Base-by-base conservation (phyloP, 2,888 invertebrate genomes). In the Pollenia griseotomentosa region DNA sequence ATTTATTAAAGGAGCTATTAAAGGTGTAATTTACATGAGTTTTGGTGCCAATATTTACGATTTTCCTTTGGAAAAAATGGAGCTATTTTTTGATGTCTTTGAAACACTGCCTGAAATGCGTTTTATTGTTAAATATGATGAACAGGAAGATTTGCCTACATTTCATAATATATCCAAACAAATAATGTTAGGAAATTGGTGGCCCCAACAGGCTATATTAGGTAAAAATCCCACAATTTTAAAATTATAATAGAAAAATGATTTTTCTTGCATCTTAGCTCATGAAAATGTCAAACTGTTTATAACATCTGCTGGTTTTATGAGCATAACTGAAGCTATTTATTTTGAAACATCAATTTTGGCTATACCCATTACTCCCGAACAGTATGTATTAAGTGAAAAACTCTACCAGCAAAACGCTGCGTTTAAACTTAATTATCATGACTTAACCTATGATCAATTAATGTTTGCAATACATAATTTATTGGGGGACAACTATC, bases 271-370 rank as follows among this genome's bases (percentile, higher is more conserved):
- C 48, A n/a, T 89, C 90, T 53, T 89, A 94, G 94, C 94, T 2
- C 95, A 95, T 91, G 92, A 93, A 2, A 95, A 95, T 81, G 93
- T 95, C 1, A 94, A 94, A 88, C 90, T 94, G 0, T 95, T 95
- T 88, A 94, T 96, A 83, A 95, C 95, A 10, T 95, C 95, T 89
- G 95, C 95, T 44, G 95, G 95, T 0, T 92, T 95, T 65, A 93
- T 95, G 89, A 95, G 95, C 85, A 92, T 94, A 12, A 94, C 94
- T 86, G 95, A 95, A 90, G 93, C 95, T 0, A 93, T 95, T 40
- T 92, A 94, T 84, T 93, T 93, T 55, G 93, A 92, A 40, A 94
- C 94, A 53, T 94, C 95, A 3, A 92, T 95, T 73, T 90, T 95
- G 73, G 94, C 94, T 57, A 93, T 95, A 86, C 95, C 95, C 51